Conservation (phyloP, 2,113 vertebrate genomes). For the Microcebus ravelobensis region DNA sequence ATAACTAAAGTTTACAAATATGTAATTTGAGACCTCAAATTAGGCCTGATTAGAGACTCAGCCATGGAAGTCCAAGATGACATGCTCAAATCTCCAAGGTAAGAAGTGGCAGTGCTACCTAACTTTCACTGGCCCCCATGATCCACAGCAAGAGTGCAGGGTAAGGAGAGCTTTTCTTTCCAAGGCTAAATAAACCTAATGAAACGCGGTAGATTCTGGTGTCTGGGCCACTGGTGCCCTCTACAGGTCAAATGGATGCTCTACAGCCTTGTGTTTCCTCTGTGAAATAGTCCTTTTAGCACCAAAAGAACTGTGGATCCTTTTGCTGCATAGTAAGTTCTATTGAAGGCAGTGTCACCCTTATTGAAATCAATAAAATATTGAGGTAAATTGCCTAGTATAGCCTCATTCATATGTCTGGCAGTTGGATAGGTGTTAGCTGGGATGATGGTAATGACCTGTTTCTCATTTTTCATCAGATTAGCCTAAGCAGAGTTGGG, state of each 20-base stretch:
- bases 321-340: not conserved
- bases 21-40: not conserved
- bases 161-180: not conserved
- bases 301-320: not conserved
- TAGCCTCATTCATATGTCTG: not conserved
- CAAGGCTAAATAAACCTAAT: not conserved
- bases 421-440: not conserved
- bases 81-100: not conserved
- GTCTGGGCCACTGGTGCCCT: slow-evolving; percentile 31
- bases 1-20: not conserved
- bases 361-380: not conserved
- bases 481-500: not conserved
- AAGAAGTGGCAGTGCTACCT: rapidly evolving
- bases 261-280: not conserved
- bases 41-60: not conserved
- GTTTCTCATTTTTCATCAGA: not conserved
- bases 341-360: not conserved
- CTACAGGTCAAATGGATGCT: slow-evolving; percentile 18
- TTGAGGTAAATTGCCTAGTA: not conserved
- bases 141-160: rapidly evolving
- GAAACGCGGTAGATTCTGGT: not conserved
- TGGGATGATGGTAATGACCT: not conserved
- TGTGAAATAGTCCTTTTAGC: not conserved
- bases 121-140: not conserved
- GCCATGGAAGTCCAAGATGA: not conserved